Percentiles rank a stretch among this genome's conserved stretches.
phyloP scores from a whole-genome alignment of 2,797 vertebrate genomes.

The Leuciscus waleckii region DNA sequence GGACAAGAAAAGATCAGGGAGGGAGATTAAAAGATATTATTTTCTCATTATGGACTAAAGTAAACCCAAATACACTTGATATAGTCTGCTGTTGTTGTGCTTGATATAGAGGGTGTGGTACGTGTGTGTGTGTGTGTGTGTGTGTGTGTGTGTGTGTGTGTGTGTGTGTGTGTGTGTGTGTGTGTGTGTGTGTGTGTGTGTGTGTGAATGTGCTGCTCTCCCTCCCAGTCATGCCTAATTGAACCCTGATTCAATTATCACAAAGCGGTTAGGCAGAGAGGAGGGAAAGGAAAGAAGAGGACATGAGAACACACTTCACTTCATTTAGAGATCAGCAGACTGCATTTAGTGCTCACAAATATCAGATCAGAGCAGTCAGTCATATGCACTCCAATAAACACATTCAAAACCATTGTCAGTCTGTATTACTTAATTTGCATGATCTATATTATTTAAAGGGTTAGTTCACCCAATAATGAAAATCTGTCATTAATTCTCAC shows the following conservation, averaged over 20 bases:
- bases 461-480: too few relatives aligned
- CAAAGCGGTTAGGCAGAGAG: conserved; percentile 36
- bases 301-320: conserved; percentile 21
- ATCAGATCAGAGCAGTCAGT: conserved; percentile 25
- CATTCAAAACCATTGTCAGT: background rate
- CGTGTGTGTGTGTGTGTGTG: background rate
- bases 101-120: conserved; percentile 41
- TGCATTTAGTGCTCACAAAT: conserved; percentile 25
- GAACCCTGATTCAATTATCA: conserved; percentile 54
- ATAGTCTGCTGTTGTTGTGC: conserved; percentile 9
- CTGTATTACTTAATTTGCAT: background rate
- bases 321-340: conserved; percentile 33
- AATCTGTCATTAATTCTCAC: too few relatives aligned
- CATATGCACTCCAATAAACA: background rate
- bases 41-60: conserved; percentile 26
- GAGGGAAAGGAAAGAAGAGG: conserved; percentile 14
- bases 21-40: conserved; percentile 27
- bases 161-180: background rate
- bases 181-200: background rate
- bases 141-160: background rate
- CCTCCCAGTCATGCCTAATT: conserved; percentile 47
- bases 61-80: conserved; percentile 31
- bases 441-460: too few relatives aligned
- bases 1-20: conserved; percentile 1
- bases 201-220: conserved; percentile 17